A percentile compares a stretch with the other conserved stretches of the same genome.
Evolutionary conservation across 1,140 invertebrate genomes (phyloP).

Genomic region (Ridgeia piscesae): DNA sequence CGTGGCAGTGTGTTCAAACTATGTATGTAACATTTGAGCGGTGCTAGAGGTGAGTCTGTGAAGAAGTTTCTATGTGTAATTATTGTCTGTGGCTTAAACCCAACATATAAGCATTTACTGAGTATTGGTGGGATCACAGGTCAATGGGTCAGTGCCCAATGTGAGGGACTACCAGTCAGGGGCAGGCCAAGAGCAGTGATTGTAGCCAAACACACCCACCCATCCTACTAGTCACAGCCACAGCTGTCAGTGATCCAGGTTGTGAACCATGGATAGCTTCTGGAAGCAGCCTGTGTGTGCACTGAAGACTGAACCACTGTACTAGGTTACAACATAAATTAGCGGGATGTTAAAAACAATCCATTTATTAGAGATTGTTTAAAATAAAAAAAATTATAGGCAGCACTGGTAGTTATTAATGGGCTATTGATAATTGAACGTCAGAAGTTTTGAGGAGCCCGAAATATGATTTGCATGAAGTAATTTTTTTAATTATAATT

Average conservation of each 20-base stretch:
- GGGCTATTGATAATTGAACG: too few relatives aligned
- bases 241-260: neutral
- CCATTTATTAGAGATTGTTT: too few relatives aligned
- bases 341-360: neutral
- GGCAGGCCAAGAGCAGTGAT: neutral
- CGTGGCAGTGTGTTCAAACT: neutral
- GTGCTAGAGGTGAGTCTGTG: too few relatives aligned
- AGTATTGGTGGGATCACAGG: neutral
- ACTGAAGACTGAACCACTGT: neutral
- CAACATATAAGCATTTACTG: neutral
- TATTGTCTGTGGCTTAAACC: too few relatives aligned
- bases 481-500: neutral
- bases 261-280: neutral
- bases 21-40: too few relatives aligned
- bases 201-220: neutral
- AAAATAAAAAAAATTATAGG: too few relatives aligned
- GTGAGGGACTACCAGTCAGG: neutral
- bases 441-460: neutral
- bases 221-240: neutral
- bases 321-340: neutral
- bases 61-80: too few relatives aligned
- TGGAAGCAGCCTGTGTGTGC: neutral
- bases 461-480: neutral
- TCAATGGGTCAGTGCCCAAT: neutral
- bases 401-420: neutral